Conservation (phyloP, 2,797 vertebrate genomes). For the Falco columbarius region DNA sequence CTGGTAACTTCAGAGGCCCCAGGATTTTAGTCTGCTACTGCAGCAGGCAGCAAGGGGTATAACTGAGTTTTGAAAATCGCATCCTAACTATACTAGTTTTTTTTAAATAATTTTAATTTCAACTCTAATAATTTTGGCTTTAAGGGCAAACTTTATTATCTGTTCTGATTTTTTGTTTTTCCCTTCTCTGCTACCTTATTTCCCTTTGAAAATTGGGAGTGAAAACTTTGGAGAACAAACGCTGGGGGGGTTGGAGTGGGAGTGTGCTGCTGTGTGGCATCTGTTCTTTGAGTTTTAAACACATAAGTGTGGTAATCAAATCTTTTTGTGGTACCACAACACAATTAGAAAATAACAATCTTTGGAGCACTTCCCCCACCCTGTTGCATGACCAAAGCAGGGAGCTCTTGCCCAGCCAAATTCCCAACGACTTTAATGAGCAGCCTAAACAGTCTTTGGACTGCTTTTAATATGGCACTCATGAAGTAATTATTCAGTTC, state of each 20-base stretch:
- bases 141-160: not conserved
- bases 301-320: not conserved
- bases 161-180: fast-evolving
- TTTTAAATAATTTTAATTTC: not conserved
- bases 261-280: not conserved
- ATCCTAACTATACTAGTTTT: not conserved
- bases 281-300: not conserved
- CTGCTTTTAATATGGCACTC: not conserved
- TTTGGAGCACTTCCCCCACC: not conserved
- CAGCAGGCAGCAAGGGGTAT: not conserved
- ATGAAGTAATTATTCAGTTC: not conserved
- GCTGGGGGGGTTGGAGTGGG: fast-evolving
- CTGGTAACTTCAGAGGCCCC: not conserved
- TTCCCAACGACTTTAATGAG: conserved; percentile 29
- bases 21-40: not conserved
- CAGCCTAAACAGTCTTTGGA: conserved; percentile 18
- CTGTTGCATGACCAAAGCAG: not conserved
- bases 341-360: not conserved
- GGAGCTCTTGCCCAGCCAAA: conserved; percentile 8
- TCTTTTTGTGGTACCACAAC: not conserved
- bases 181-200: not conserved
- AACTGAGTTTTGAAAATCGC: not conserved
- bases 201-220: not conserved
- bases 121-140: not conserved
- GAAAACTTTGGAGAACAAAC: not conserved